phyloP scores from a whole-genome alignment of 2,797 vertebrate genomes.

The Chrysocyon brachyurus region DNA sequence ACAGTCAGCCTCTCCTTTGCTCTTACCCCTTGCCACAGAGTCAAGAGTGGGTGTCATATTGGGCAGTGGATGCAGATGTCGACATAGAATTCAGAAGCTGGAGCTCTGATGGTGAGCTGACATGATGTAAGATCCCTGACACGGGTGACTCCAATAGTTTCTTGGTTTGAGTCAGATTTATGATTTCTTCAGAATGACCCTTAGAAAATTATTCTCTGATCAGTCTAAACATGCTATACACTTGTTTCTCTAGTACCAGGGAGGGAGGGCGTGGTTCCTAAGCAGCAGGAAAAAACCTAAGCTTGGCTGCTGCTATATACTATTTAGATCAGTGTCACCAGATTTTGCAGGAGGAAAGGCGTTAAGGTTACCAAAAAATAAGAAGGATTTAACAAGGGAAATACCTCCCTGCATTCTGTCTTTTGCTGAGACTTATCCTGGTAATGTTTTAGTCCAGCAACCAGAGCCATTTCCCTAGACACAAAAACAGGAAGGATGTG shows the following conservation, averaged over 20 bases:
- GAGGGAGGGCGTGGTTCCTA: not conserved
- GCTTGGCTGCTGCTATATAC: not conserved
- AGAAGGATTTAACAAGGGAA: not conserved
- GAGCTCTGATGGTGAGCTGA: not conserved
- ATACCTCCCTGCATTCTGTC: not conserved
- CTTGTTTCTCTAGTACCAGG: not conserved
- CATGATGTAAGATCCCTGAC: not conserved
- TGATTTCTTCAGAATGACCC: not conserved
- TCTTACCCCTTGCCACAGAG: not conserved
- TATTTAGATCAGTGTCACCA: not conserved
- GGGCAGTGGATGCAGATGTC: not conserved
- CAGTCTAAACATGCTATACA: not conserved
- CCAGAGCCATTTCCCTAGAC: not conserved
- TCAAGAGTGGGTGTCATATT: not conserved
- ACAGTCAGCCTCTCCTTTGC: not conserved
- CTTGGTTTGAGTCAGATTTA: slow-evolving; percentile 8
- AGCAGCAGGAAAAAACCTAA: not conserved
- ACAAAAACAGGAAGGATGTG: not conserved
- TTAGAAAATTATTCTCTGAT: not conserved
- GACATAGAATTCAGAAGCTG: not conserved
- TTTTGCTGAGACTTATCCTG: not conserved
- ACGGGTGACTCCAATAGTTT: not conserved
- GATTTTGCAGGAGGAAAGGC: not conserved
- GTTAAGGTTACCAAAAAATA: not conserved
- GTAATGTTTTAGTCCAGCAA: not conserved